Percentiles rank a stretch among this genome's conserved stretches.
These are phyloP conservation scores for Scaptomyza polygonia DNA, from an alignment of 2,888 invertebrate species.

Conservation along the genomic window DNA sequence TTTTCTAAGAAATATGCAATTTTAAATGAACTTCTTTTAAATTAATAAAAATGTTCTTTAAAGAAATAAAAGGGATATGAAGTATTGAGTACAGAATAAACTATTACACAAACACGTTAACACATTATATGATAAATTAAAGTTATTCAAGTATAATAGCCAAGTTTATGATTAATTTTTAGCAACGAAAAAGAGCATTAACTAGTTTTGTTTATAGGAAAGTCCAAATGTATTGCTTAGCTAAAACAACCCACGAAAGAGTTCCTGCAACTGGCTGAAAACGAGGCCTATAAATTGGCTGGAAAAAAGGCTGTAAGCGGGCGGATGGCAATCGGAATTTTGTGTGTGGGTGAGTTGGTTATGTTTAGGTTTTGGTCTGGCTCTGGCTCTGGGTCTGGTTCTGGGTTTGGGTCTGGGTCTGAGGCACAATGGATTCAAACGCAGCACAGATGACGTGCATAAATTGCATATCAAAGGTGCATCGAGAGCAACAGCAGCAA, in stretches of 20 bases:
- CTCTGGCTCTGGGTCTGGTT: not conserved
- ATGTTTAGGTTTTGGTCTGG: conserved; percentile 48
- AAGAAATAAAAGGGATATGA: too few relatives aligned
- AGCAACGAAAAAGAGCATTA: too few relatives aligned
- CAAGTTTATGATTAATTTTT: too few relatives aligned
- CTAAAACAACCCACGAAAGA: not conserved
- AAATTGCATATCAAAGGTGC: conserved; percentile 80
- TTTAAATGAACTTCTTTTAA: too few relatives aligned
- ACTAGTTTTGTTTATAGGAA: too few relatives aligned
- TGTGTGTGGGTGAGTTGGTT: conserved; percentile 23
- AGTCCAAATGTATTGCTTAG: not conserved
- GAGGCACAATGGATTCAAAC: conserved; percentile 57
- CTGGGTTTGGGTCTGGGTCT: not conserved
- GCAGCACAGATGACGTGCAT: conserved; percentile 71
- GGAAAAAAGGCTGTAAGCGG: conserved; percentile 44
- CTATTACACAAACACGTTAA: too few relatives aligned
- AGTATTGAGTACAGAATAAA: too few relatives aligned
- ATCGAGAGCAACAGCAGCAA: conserved; percentile 38
- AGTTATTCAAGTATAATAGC: too few relatives aligned
- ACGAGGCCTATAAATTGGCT: conserved; percentile 66
- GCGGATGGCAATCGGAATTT: not conserved
- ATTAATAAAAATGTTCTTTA: too few relatives aligned
- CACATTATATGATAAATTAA: too few relatives aligned
- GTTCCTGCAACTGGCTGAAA: not conserved
- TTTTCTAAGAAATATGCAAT: too few relatives aligned